phyloP scores from a whole-genome alignment of 2,797 vertebrate genomes.

The Taeniopygia guttata region DNA sequence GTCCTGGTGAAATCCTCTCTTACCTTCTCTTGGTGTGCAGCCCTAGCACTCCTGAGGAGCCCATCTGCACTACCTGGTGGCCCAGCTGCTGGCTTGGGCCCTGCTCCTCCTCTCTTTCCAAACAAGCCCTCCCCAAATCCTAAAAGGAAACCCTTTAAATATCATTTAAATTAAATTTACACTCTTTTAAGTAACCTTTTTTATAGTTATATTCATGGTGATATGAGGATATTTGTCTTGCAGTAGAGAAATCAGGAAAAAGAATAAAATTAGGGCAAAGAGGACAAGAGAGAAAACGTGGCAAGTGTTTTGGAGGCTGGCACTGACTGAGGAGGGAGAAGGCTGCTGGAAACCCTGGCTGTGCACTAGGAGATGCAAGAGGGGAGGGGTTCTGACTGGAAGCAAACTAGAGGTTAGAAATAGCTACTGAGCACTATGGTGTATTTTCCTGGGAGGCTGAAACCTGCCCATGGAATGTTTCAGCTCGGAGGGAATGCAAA shows the following conservation, averaged over 20 bases:
- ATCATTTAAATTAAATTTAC: neutral
- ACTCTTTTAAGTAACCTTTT: neutral
- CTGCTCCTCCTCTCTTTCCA: neutral
- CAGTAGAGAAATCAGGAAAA: neutral
- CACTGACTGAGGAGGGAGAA: neutral
- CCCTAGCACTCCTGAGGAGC: neutral
- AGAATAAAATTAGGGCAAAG: neutral
- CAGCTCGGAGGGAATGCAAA: neutral
- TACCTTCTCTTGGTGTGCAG: neutral
- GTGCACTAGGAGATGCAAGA: neutral
- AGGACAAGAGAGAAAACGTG: neutral
- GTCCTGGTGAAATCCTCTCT: neutral
- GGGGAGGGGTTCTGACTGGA: neutral
- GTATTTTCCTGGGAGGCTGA: neutral
- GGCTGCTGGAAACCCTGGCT: neutral
- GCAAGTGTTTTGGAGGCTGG: neutral
- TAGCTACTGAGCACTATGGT: neutral
- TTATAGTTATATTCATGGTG: neutral
- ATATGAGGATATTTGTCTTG: neutral
- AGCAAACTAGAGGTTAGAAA: neutral
- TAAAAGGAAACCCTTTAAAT: neutral
- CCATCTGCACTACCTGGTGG: neutral
- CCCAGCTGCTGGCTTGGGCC: neutral
- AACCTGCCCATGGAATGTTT: neutral
- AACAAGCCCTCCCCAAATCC: neutral